A percentile compares a stretch with the other conserved stretches of the same genome.
phyloP scores from a whole-genome alignment of 1,140 invertebrate genomes.

The Mizuhopecten yessoensis region DNA sequence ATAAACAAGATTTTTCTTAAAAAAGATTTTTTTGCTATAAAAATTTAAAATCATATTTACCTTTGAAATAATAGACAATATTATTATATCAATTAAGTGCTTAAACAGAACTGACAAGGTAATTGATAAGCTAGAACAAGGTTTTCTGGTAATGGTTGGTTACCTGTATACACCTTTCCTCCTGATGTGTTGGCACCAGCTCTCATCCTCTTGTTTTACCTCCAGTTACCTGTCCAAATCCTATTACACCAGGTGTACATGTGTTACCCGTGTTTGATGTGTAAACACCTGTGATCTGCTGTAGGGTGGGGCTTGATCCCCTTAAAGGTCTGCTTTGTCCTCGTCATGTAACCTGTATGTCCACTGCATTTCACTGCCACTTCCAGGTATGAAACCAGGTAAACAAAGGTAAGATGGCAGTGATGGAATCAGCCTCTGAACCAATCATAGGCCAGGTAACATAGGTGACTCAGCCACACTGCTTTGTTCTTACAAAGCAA shows the following conservation, averaged over 20 bases:
- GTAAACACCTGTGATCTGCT: constrained; percentile 19
- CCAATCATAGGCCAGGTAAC: not conserved
- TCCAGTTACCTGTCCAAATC: constrained; percentile 28
- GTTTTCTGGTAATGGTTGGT: not conserved
- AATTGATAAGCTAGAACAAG: not conserved
- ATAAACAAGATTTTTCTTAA: too few species aligned
- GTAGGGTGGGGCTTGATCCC: constrained; percentile 19
- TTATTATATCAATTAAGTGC: too few species aligned
- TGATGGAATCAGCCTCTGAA: constrained; percentile 31
- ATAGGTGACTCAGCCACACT: not conserved
- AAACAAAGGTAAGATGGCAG: constrained; percentile 13
- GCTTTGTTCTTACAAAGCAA: not conserved
- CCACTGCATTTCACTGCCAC: constrained; percentile 13
- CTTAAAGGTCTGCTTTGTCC: not conserved
- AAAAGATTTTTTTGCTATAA: too few species aligned
- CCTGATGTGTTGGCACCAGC: not conserved
- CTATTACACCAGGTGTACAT: constrained; percentile 11
- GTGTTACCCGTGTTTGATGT: constrained; percentile 31
- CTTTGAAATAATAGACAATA: too few species aligned
- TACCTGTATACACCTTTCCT: not conserved
- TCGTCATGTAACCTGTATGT: not conserved
- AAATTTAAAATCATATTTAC: too few species aligned
- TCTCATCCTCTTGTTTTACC: not conserved
- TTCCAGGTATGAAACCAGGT: constrained; percentile 20
- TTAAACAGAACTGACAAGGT: too few species aligned